Percentiles rank a stretch among this genome's conserved stretches.
phyloP scores from a whole-genome alignment of 2,797 vertebrate genomes.

The Lycodopsis pacificus region DNA sequence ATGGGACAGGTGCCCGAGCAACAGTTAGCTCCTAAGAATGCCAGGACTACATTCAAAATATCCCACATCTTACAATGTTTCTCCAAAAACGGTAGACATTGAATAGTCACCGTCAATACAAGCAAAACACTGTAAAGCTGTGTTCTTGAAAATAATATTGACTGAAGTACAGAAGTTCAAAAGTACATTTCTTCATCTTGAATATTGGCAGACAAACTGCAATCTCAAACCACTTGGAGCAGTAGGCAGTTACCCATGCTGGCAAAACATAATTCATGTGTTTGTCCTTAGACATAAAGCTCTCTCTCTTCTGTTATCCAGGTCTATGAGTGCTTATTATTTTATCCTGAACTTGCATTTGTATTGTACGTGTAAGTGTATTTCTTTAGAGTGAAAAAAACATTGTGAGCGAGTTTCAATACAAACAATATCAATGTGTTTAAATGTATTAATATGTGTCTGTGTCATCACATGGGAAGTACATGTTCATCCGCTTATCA shows the following conservation, averaged over 20 bases:
- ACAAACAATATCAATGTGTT: constrained; percentile 17
- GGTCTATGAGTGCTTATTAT: neutral
- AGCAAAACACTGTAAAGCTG: neutral
- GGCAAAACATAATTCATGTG: constrained; percentile 18
- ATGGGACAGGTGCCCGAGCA: constrained; percentile 43
- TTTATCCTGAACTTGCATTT: neutral
- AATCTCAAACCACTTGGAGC: constrained; percentile 13
- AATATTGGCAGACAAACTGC: constrained; percentile 1
- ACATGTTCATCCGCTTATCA: constrained; percentile 30
- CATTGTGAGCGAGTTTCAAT: neutral
- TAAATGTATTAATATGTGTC: constrained; percentile 12
- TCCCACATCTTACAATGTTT: neutral
- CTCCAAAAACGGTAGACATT: neutral
- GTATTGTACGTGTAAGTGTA: neutral
- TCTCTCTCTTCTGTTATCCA: constrained; percentile 18
- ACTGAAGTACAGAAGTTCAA: neutral
- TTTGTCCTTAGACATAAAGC: constrained; percentile 47
- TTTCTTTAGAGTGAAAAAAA: constrained; percentile 1
- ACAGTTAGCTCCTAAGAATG: constrained; percentile 28
- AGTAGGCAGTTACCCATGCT: constrained; percentile 8
- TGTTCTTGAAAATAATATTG: neutral
- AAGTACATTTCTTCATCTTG: neutral
- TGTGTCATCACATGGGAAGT: constrained; percentile 37
- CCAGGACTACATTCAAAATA: constrained; percentile 21
- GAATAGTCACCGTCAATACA: neutral